Conservation (phyloP, 2,113 vertebrate species). For the Himantopus leucocephalus region DNA sequence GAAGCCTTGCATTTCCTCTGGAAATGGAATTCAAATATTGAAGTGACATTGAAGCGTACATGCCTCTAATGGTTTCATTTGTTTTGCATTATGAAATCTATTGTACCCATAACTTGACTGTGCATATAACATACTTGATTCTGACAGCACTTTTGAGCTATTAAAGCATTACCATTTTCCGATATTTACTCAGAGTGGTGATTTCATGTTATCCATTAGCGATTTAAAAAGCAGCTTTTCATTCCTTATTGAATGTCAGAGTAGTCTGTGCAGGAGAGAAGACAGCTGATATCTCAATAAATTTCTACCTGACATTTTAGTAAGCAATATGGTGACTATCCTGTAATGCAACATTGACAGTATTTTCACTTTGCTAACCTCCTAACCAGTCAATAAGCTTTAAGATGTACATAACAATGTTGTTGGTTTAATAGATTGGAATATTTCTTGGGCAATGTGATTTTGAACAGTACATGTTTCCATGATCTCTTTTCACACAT, state of each 20-base stretch:
- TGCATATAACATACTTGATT: background rate
- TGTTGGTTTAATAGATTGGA: background rate
- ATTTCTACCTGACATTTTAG: background rate
- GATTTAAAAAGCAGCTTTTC: background rate
- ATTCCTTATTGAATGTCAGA: background rate
- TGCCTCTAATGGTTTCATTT: background rate
- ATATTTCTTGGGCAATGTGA: background rate
- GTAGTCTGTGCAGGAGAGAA: background rate
- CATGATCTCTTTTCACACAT: background rate
- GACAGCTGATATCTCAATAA: background rate
- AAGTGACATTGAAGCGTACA: background rate
- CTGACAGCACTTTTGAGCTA: background rate
- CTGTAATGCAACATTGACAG: background rate
- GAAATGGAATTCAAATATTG: background rate
- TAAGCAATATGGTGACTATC: background rate
- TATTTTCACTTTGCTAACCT: background rate
- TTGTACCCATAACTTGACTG: background rate
- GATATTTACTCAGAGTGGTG: background rate
- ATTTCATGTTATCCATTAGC: background rate
- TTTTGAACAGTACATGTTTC: background rate
- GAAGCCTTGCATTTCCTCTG: background rate
- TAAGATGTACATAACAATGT: background rate
- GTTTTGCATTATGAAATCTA: background rate
- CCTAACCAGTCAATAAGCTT: background rate
- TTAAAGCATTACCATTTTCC: background rate